These are phyloP conservation scores for Choristoneura rosaceana DNA, from an alignment of 2,888 invertebrate species.

Conservation along the genomic window DNA sequence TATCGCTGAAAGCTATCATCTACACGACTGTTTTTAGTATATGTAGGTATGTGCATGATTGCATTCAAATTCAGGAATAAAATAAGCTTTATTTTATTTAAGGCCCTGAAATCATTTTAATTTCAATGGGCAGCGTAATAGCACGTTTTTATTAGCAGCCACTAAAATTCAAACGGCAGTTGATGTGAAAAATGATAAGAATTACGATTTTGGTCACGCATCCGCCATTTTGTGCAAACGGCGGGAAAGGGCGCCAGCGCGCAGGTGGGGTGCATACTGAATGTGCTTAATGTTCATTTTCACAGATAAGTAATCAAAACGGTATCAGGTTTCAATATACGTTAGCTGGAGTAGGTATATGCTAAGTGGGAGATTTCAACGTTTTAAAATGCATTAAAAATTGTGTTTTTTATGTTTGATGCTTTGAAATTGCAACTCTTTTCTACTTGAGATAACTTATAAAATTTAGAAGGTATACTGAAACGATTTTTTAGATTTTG, in stretches of 20 bases:
- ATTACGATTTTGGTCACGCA: constrained; percentile 67
- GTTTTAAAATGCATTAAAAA: not conserved
- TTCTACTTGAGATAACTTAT: not conserved
- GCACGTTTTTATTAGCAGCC: constrained; percentile 32
- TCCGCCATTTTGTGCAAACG: constrained; percentile 76
- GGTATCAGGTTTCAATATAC: constrained; percentile 34
- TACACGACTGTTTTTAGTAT: too few species aligned
- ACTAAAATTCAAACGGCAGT: constrained; percentile 40
- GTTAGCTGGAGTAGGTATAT: not conserved
- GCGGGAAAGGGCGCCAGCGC: constrained; percentile 58
- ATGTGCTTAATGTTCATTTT: constrained; percentile 43
- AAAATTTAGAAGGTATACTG: too few species aligned
- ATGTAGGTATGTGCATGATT: too few species aligned
- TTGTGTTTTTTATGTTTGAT: too few species aligned
- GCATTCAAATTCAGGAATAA: not conserved
- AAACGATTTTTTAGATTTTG: too few species aligned
- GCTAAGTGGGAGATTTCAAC: not conserved
- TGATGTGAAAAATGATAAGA: constrained; percentile 39
- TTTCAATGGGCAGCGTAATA: constrained; percentile 6
- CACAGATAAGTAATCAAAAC: constrained; percentile 43
- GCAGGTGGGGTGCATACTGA: constrained; percentile 46
- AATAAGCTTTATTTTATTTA: not conserved
- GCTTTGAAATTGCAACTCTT: not conserved
- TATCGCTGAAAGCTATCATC: too few species aligned
- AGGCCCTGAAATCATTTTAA: not conserved